These are phyloP conservation scores for Zaprionus camerounensis DNA, from an alignment of 1,140 invertebrate species.

Conservation along the genomic window DNA sequence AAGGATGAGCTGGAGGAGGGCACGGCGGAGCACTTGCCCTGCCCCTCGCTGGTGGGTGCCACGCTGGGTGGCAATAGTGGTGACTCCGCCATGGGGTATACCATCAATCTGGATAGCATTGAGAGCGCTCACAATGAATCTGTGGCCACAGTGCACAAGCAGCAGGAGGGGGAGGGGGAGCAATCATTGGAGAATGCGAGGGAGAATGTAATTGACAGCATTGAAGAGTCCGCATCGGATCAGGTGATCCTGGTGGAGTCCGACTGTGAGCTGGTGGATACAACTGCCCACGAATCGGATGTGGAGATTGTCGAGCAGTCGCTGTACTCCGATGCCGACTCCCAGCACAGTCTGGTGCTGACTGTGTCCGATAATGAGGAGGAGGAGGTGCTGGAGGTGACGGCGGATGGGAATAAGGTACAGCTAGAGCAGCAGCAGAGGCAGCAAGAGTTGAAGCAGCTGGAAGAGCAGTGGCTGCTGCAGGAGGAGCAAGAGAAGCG, in stretches of 20 bases:
- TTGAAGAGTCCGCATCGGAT: not conserved
- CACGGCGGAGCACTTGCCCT: not conserved
- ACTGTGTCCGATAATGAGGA: conserved; percentile 35
- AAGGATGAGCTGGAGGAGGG: conserved; percentile 34
- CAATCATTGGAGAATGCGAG: no score
- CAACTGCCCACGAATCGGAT: not conserved
- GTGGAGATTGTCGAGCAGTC: not conserved
- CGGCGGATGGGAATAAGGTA: no score
- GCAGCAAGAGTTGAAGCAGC: not conserved
- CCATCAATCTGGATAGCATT: conserved; percentile 58
- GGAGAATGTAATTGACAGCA: not conserved
- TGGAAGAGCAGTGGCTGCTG: not conserved
- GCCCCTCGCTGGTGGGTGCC: conserved; percentile 53
- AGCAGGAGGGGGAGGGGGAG: not conserved
- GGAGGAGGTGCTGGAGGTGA: not conserved
- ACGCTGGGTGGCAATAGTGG: conserved; percentile 59
- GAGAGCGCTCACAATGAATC: conserved; percentile 32
- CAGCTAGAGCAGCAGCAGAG: not conserved
- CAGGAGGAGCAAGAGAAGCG: not conserved
- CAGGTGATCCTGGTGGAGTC: not conserved
- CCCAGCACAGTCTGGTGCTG: conserved; percentile 29
- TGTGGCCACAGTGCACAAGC: conserved; percentile 31
- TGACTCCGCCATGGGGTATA: conserved; percentile 48
- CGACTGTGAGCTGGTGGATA: not conserved
- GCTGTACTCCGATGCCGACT: conserved; percentile 25